These are phyloP conservation scores for Helostoma temminkii DNA, from an alignment of 2,797 vertebrate genomes.

Conservation along the genomic window DNA sequence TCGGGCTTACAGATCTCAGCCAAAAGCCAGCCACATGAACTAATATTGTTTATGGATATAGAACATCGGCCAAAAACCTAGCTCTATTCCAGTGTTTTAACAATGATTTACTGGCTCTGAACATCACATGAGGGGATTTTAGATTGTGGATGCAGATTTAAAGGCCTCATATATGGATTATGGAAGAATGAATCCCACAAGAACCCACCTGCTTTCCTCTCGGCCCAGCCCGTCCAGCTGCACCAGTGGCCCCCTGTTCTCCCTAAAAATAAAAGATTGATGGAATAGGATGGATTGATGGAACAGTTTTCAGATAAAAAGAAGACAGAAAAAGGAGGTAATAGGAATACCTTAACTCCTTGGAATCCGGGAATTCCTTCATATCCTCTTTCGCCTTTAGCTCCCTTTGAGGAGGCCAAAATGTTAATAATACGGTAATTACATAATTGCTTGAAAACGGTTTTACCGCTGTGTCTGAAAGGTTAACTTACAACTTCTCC, in stretches of 20 bases:
- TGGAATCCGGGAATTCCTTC: conserved; percentile 85
- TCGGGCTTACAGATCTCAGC: conserved; percentile 50
- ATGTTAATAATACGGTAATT: conserved; percentile 48
- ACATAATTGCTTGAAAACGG: conserved; percentile 37
- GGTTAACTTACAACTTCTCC: conserved; percentile 78
- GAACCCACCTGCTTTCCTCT: conserved; percentile 81
- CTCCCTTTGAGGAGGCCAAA: conserved; percentile 71
- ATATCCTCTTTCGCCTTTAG: conserved; percentile 79
- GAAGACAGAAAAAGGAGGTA: background rate
- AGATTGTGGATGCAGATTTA: conserved; percentile 46
- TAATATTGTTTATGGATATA: conserved; percentile 76
- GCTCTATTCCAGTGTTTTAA: conserved; percentile 52
- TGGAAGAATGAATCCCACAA: conserved; percentile 35
- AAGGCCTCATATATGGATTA: conserved; percentile 23
- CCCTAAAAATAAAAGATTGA: conserved; percentile 74
- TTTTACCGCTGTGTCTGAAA: conserved; percentile 27
- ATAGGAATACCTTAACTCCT: conserved; percentile 85
- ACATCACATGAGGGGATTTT: conserved; percentile 49
- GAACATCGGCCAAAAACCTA: conserved; percentile 62
- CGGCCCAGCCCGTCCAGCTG: conserved; percentile 67
- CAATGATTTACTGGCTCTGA: conserved; percentile 58
- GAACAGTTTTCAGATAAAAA: conserved; percentile 14
- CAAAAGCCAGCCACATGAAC: conserved; percentile 67
- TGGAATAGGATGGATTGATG: conserved; percentile 39
- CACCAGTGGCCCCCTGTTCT: conserved; percentile 75